Evolutionary conservation across 2,113 vertebrate species (phyloP), one percentile per base, ranked within the genome.

Genomic region (Fregetta grallaria): DNA sequence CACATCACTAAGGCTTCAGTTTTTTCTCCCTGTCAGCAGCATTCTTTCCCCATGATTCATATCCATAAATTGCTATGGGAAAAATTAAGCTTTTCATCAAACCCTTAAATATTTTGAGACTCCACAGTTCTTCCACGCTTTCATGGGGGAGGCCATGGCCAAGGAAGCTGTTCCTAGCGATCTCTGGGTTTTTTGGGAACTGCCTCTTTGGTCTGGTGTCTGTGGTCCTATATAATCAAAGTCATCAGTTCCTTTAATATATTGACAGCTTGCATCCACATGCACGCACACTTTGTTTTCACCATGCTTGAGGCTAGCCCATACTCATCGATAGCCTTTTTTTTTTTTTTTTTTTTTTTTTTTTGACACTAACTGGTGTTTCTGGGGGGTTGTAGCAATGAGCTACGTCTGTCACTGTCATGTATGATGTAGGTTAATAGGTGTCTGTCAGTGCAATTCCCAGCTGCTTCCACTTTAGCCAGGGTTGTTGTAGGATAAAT

Each of bases 11-110:
- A 90, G 44, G 42, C 82, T 92, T 92, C 75, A 45, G 30, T 16
- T 92, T 96, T 96, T 96, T 70, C 74, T 87, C 77, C 45, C 42
- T 21, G 88, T 96, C 96, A 96, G 96, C 96, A 96, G 71, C 93
- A 88, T 96, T 96, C 88, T 73, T 95, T 67, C 63, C 62, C 32
- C 42, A 27, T 97, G 93, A 94, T 96, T 96, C 95, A 90, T 88
- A 88, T 74, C 88, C 42, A 8, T 76, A 90, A 95, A 90, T 93
- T 88, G 85, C 88, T 74, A 25, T 61, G 85, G 90, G 71, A 88
- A 94, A 96, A 95, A 92, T 94, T 61, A 96, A 95, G 67, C 85
- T 94, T 97, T 97, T 96, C 88, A 86, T 93, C 92, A 94, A 95
- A 88, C 50, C 15, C 29, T 92, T 79, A 88, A 93, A 90, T 62